Base-by-base conservation (phyloP, 2,113 vertebrate species). In the Xenopus tropicalis region DNA sequence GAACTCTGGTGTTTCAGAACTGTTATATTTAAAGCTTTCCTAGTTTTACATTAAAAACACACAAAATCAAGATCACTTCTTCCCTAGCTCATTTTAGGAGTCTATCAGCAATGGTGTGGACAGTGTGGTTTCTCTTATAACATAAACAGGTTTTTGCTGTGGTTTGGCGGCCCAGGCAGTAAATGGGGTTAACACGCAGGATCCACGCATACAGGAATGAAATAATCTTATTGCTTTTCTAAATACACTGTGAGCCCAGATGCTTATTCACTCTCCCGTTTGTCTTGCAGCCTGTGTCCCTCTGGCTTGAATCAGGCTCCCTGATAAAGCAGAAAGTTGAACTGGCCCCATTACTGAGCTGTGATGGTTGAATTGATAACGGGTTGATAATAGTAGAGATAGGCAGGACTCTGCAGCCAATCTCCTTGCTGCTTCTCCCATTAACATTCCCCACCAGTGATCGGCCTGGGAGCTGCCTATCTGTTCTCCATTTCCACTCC, bases 261-360 rank as follows among this genome's bases (percentile, higher is more conserved):
- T 52, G 37, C 85, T 85, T 80, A 20, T 82, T 87, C 69, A 51
- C 81, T 83, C 86, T 85, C 83, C 86, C 78, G 82, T 82, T 90
- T 86, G 82, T 85, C 94, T 92, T 88, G 91, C 85, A 85, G 90
- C 86, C 83, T 87, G 88, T 88, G 92, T 93, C 94, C 93, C 87
- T 91, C 84, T 86, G 91, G 86, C 94, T 93, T 85, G 94, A 96
- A 93, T 91, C 96, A 93, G 95, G 93, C 90, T 91, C 95, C 80
- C 95, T 96, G 97, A 99, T 99, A 98, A 98, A 96, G 95, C 91
- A 89, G 96, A 96, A 97, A 99, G 97, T 98, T 99, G 96, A 99
- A 98, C 97, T 96, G 97, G 95, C 94, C 96, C 96, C 95, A 98
- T 99, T 99, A 98, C 96, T 91, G 94, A 91, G 88, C 88, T 74